These are phyloP conservation scores for Trichonephila clavata DNA, from an alignment of 1,140 invertebrate genomes.

Conservation along the genomic window DNA sequence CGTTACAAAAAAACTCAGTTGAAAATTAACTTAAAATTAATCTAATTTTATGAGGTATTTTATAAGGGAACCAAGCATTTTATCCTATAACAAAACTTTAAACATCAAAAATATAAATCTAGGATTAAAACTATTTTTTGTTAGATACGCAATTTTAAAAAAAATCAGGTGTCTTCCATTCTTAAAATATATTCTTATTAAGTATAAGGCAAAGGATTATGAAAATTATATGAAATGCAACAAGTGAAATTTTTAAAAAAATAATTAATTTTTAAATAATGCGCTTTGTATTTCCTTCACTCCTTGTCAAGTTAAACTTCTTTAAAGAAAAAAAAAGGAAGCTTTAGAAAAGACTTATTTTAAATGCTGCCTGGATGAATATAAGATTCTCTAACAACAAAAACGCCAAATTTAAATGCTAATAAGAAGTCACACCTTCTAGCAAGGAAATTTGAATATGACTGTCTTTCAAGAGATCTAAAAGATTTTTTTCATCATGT, in stretches of 20 bases:
- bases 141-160: too few relatives aligned
- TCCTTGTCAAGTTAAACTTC: neutral
- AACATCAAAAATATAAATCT: too few relatives aligned
- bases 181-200: neutral
- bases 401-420: constrained; percentile 8
- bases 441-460: constrained; percentile 18
- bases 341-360: neutral
- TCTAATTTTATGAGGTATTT: too few relatives aligned
- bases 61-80: too few relatives aligned
- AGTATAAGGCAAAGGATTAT: neutral
- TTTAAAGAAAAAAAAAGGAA: neutral
- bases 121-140: too few relatives aligned
- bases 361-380: neutral
- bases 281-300: neutral
- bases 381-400: neutral
- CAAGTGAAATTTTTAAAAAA: constrained; percentile 10
- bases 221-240: neutral
- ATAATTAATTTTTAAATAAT: neutral
- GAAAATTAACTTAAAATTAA: too few relatives aligned
- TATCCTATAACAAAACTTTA: too few relatives aligned
- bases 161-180: too few relatives aligned
- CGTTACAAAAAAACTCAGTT: too few relatives aligned
- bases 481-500: neutral
- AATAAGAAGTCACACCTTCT: neutral
- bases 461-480: neutral